Conservation (phyloP, 92 coral and sea anemone species). For the Anthopleura xanthogrammica region DNA sequence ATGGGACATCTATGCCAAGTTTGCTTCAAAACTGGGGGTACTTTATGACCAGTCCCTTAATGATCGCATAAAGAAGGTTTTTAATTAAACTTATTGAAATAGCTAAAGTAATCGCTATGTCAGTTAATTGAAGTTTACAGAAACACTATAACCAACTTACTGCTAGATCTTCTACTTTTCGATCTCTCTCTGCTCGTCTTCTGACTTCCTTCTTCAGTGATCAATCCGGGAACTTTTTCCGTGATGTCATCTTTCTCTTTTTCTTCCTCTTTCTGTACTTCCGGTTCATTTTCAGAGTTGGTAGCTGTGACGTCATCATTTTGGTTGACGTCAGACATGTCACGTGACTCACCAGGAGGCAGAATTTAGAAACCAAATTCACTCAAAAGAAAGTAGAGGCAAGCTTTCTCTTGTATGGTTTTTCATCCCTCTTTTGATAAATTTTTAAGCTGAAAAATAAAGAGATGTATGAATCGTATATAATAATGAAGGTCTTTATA, state of each 20-base stretch:
- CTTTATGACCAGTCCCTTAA: too few relatives aligned
- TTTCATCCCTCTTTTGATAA: neutral
- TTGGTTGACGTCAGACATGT: neutral
- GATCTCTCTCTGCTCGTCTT: constrained; percentile 10
- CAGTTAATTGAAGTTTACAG: too few relatives aligned
- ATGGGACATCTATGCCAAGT: too few relatives aligned
- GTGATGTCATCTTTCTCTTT: constrained; percentile 18
- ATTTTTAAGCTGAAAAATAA: too few relatives aligned
- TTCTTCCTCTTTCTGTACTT: constrained; percentile 14
- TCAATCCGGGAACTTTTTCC: constrained; percentile 45
- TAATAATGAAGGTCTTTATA: too few relatives aligned
- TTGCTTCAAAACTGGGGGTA: too few relatives aligned
- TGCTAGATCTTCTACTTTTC: constrained; percentile 34
- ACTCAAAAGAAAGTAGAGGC: neutral
- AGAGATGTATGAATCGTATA: neutral
- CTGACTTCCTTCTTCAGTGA: constrained; percentile 37
- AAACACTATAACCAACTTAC: constrained; percentile 18
- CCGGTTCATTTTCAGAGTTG: constrained; percentile 15
- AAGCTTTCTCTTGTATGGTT: neutral
- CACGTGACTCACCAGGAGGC: neutral
- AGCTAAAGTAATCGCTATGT: too few relatives aligned
- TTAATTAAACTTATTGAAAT: too few relatives aligned
- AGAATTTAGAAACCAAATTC: neutral
- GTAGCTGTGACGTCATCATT: neutral
- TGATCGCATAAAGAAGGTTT: too few relatives aligned